Evolutionary conservation across 2,113 vertebrate species (phyloP).

Genomic region (Ptyas mucosa): DNA sequence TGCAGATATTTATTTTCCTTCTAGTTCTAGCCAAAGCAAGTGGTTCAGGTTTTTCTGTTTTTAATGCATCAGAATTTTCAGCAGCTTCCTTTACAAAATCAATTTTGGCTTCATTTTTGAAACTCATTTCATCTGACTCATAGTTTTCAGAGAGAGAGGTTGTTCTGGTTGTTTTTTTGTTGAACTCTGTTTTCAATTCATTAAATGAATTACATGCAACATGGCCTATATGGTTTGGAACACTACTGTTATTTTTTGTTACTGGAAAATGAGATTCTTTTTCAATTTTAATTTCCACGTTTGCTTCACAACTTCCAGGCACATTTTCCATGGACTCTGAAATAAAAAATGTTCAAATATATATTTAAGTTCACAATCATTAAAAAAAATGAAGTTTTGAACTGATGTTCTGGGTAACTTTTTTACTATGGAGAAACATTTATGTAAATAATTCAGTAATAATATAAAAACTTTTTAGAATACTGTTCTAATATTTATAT

Average conservation of each 20-base stretch:
- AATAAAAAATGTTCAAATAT: neutral
- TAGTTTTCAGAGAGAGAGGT: neutral
- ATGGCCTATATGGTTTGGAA: neutral
- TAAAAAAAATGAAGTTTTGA: neutral
- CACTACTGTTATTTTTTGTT: neutral
- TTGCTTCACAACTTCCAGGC: neutral
- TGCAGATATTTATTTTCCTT: slow-evolving; percentile 15
- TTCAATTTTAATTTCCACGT: neutral
- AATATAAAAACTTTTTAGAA: neutral
- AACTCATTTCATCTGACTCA: neutral
- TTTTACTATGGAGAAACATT: neutral
- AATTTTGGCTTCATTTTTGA: neutral
- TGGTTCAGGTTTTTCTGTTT: neutral
- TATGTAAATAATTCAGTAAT: neutral
- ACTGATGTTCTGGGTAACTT: neutral
- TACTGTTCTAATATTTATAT: neutral
- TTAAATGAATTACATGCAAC: neutral
- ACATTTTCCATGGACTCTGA: slow-evolving; percentile 23
- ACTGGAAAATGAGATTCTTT: neutral
- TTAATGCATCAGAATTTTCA: neutral
- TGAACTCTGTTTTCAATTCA: neutral
- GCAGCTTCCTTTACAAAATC: neutral
- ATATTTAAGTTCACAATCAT: neutral
- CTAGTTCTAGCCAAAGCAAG: slow-evolving; percentile 28
- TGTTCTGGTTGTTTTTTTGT: neutral